Base-by-base conservation (phyloP, 2,113 vertebrate species). In the Nothocercus nigrocapillus region DNA sequence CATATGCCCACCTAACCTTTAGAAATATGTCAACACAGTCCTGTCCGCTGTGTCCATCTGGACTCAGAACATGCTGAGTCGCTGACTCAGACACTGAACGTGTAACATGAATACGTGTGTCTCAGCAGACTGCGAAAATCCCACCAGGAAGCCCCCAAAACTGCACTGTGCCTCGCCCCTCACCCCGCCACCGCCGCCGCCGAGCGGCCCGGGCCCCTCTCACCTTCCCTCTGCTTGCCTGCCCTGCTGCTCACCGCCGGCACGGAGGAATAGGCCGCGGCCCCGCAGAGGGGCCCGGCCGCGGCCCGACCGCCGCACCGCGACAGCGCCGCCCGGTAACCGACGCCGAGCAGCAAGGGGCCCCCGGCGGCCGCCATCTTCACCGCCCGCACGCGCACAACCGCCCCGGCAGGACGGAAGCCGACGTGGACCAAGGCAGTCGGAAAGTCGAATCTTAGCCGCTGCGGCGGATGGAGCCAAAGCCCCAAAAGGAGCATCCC, bases 271-370 rank as follows among this genome's bases (percentile, higher is more conserved):
- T n/a, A 79, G 15, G 88, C 58, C 6, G n/a, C 40, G 1, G 2
- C 13, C 18, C 36, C 22, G 14, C 27, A 5, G 14, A 18, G 4
- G 22, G 17, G 11, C 2, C n/a, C 16, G 7, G 4, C 15, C 59
- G 6, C 27, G 1, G 7, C 38, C 51, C 7, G 32, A 2, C 69
- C n/a, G 27, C 66, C 24, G 40, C 38, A 8, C 1, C 75, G 81
- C 45, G 53, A 56, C 4, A 85, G 2, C 22, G 3, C 34, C 1
- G 14, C 53, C 76, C 80, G 11, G 14, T 0, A 8, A 2, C 73
- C 30, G 1, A 1, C 32, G 0, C 7, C 73, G 0, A 0, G 32
- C 13, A 7, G 2, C 21, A 0, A 5, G 5, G 1, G 13, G 0
- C 14, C 7, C 0, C 76, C 0, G 9, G 5, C 34, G 0, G 11